A percentile compares a stretch with the other conserved stretches of the same genome.
Conservation (phyloP, 2,888 invertebrate genomes). For the Ophion obscuratus region DNA sequence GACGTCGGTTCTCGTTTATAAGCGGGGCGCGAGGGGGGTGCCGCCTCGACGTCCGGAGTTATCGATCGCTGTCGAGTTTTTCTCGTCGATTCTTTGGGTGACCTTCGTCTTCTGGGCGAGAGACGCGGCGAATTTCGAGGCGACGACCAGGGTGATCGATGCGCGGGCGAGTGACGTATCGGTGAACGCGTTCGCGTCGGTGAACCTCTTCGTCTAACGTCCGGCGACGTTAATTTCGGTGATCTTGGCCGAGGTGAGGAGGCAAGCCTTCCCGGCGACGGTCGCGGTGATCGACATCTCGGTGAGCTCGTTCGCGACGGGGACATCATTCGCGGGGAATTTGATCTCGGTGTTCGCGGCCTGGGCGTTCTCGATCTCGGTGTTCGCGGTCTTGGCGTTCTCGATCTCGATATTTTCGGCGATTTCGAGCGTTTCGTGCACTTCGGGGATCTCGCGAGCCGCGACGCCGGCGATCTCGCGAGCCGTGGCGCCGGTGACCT, state of each 20-base stretch:
- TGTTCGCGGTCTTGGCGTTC: constrained; percentile 53
- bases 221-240: constrained; percentile 72
- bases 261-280: constrained; percentile 72
- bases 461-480: constrained; percentile 68
- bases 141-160: constrained; percentile 74
- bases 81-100: constrained; percentile 75
- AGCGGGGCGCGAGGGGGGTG: constrained; percentile 21
- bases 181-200: constrained; percentile 70
- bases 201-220: constrained; percentile 64
- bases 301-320: constrained; percentile 69
- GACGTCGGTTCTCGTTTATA: constrained; percentile 70
- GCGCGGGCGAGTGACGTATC: constrained; percentile 70
- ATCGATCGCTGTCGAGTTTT: constrained; percentile 71
- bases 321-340: constrained; percentile 72
- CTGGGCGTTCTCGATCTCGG: constrained; percentile 41
- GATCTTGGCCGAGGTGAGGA: constrained; percentile 71
- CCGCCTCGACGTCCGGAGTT: constrained; percentile 69
- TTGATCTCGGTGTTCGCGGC: constrained; percentile 68
- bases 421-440: constrained; percentile 59
- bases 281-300: constrained; percentile 71
- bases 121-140: constrained; percentile 74
- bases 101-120: constrained; percentile 75
- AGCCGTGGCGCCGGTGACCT: constrained; percentile 66
- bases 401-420: constrained; percentile 33
- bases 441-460: constrained; percentile 70